These are phyloP conservation scores for pig (Sus scrofa) DNA, from an alignment of 2,113 vertebrate species.

Conservation along the genomic window DNA sequence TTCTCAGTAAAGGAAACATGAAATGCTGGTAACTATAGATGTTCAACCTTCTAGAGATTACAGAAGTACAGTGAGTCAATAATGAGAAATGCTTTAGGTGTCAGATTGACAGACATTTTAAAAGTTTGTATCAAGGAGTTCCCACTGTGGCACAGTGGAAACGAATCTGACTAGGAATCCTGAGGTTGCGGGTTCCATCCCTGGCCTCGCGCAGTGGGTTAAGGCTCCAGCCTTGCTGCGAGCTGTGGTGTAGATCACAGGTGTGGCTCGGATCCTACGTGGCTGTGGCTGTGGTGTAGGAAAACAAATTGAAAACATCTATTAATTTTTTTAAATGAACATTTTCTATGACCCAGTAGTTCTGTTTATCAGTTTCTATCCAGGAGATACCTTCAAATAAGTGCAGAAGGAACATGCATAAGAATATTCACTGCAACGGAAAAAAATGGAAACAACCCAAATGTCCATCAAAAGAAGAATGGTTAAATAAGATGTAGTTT, in stretches of 20 bases:
- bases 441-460: neutral
- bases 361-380: neutral
- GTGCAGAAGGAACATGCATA: neutral
- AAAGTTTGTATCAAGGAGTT: too few species aligned
- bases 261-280: too few species aligned
- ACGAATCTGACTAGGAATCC: too few species aligned
- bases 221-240: too few species aligned
- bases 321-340: neutral
- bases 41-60: neutral
- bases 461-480: neutral
- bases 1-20: neutral
- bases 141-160: too few species aligned
- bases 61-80: neutral
- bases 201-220: too few species aligned
- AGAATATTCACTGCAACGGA: neutral
- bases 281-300: too few species aligned
- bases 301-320: neutral
- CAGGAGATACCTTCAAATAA: neutral
- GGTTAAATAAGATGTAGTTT: neutral
- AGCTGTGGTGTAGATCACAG: too few species aligned
- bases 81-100: neutral
- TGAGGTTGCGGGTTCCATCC: too few species aligned
- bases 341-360: neutral
- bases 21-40: neutral
- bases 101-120: neutral